A percentile compares a stretch with the other conserved stretches of the same genome.
Conservation (phyloP, 2,888 invertebrate species). For the Nudaria mundana region DNA sequence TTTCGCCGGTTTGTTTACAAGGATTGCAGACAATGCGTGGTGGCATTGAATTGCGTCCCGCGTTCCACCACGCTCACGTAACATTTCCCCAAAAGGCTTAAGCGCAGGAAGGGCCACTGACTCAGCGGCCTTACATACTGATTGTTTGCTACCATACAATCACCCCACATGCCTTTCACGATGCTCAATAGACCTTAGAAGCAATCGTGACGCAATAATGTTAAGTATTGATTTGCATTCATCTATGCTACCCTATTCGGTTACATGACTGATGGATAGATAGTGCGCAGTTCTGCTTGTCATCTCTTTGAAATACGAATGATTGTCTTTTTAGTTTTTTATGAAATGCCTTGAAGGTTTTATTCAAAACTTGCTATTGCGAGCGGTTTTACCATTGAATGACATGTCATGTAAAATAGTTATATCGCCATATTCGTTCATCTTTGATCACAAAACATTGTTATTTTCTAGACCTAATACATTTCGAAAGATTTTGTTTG, state of each 20-base stretch:
- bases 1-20: slow-evolving; percentile 26
- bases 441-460: no score
- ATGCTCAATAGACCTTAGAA: slow-evolving; percentile 52
- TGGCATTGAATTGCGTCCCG: slow-evolving; percentile 59
- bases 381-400: background rate
- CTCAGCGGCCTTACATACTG: slow-evolving; percentile 61
- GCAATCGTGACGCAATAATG: slow-evolving; percentile 52
- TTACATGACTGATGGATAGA: slow-evolving; percentile 36
- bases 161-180: slow-evolving; percentile 65
- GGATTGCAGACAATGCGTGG: slow-evolving; percentile 46
- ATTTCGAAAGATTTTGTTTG: no score
- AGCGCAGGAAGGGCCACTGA: slow-evolving; percentile 73
- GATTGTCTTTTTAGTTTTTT: background rate
- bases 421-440: background rate
- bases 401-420: background rate
- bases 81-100: slow-evolving; percentile 64
- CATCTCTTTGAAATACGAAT: background rate
- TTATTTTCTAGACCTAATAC: no score
- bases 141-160: slow-evolving; percentile 36
- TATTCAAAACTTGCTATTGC: background rate
- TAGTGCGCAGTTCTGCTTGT: slow-evolving; percentile 4
- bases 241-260: slow-evolving; percentile 45
- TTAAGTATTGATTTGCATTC: slow-evolving; percentile 58
- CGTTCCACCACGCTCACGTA: slow-evolving; percentile 64
- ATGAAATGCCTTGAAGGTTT: background rate